Evolutionary conservation across 2,888 invertebrate genomes (phyloP), one percentile per base, ranked within the genome.

Genomic region (Dolichopus griseipennis): DNA sequence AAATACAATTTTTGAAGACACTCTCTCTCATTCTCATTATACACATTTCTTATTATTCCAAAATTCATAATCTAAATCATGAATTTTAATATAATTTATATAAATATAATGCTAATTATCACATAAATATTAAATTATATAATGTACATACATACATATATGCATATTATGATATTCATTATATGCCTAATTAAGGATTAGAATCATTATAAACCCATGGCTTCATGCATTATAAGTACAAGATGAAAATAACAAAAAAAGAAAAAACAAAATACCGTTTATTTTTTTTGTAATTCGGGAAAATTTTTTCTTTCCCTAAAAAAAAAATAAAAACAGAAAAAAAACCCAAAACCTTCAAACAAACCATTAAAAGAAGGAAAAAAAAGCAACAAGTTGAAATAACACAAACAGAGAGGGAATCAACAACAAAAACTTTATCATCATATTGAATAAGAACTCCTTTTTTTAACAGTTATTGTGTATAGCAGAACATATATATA

Each of bases 151-250:
- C 52, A 52, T 52, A 37, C 37, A 37, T 10, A 37, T 2, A 37
- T 37, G 8, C 8, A 7, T 37, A 37, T 7, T 37, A 37, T 37
- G 8, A 37, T 37, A 37, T 10, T 37, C 27, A 52, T 52, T 52
- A 52, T 52, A 52, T 52, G 52, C 52, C 52, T 52, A 52, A 52
- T 52, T 52, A 52, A 52, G 52, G 52, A 52, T 52, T 52, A 52
- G 52, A 52, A 52, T 52, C 52, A 52, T 52, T 52, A 52, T 27
- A 27, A 27, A 27, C 27, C 27, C 27, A 27, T 27, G 27, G 52
- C 9, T 12, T 52, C 52, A 52, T 52, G 52, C 52, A 52, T 9
- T 27, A 27, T 4, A 27, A 27, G 27, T 27, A n/a, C n/a, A 27
- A 27, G 27, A 27, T 52, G 52, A 6, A 52, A 52, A 52, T 15